These are phyloP conservation scores for Cyphomyrmex costatus DNA, from an alignment of 1,140 invertebrate species.

Conservation along the genomic window DNA sequence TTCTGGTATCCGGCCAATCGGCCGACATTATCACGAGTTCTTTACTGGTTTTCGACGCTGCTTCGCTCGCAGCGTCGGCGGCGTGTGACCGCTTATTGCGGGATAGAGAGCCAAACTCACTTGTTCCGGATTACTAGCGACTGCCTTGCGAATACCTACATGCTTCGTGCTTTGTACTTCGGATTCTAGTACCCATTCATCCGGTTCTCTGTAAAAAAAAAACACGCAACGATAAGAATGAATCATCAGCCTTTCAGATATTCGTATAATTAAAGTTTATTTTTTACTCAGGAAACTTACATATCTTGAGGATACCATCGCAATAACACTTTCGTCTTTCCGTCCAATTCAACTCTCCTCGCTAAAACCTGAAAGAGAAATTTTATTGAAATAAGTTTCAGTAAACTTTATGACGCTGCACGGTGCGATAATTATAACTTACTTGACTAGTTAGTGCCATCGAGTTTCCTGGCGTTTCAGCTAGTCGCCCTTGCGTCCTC, in stretches of 20 bases:
- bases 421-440: conserved; percentile 64
- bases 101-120: conserved; percentile 82
- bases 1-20: conserved; percentile 51
- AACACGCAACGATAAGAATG: not conserved
- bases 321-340: conserved; percentile 89
- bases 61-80: conserved; percentile 76
- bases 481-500: conserved; percentile 88
- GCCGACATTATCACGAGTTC: conserved; percentile 80
- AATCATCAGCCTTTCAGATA: not conserved
- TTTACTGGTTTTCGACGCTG: conserved; percentile 84
- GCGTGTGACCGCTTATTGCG: conserved; percentile 76
- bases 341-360: conserved; percentile 88
- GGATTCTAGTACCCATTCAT: conserved; percentile 89
- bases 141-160: conserved; percentile 87
- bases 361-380: conserved; percentile 87
- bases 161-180: conserved; percentile 87
- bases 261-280: not conserved
- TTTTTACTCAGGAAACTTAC: conserved; percentile 86
- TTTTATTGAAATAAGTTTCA: conserved; percentile 17
- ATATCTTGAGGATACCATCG: conserved; percentile 91
- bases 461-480: conserved; percentile 86
- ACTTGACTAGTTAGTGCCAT: conserved; percentile 90
- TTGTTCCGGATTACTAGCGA: conserved; percentile 82
- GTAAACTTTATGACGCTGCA: not conserved
- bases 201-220: conserved; percentile 85